These are phyloP conservation scores for Leptoclinus maculatus DNA, from an alignment of 2,797 vertebrate genomes.

Conservation along the genomic window DNA sequence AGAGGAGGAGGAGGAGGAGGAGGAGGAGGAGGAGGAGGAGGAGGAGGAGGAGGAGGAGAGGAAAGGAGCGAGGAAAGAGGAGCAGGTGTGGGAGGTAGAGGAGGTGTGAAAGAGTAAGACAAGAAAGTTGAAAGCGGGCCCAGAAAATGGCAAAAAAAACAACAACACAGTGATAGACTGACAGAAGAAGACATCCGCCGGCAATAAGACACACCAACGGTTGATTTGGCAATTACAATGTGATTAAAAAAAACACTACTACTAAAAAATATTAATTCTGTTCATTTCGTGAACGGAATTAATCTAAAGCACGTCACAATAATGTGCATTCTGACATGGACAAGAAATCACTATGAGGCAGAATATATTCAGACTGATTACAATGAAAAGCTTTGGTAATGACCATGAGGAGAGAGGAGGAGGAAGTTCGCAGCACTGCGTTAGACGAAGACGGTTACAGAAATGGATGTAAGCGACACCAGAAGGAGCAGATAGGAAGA, in stretches of 20 bases:
- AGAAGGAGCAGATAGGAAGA: neutral
- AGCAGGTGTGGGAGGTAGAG: slow-evolving; percentile 23
- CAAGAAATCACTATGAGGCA: slow-evolving; percentile 30
- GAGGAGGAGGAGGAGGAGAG: neutral
- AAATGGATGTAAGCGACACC: neutral
- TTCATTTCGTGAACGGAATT: slow-evolving; percentile 50
- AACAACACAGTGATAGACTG: slow-evolving; percentile 58
- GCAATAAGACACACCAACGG: slow-evolving; percentile 39
- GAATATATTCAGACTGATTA: slow-evolving; percentile 6
- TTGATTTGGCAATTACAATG: slow-evolving; percentile 9
- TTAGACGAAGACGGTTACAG: slow-evolving; percentile 6
- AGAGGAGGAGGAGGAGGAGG: slow-evolving; percentile 37
- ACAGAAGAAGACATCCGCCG: slow-evolving; percentile 41
- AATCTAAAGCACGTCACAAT: slow-evolving; percentile 28
- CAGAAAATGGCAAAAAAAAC: slow-evolving; percentile 59
- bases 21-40: slow-evolving; percentile 40
- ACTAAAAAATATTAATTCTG: slow-evolving; percentile 55
- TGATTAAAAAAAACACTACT: slow-evolving; percentile 31
- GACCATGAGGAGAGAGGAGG: slow-evolving; percentile 4
- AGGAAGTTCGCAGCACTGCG: neutral
- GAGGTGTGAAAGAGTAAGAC: slow-evolving; percentile 73
- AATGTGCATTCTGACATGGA: slow-evolving; percentile 21
- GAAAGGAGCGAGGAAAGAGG: neutral
- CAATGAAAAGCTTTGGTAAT: slow-evolving; percentile 9
- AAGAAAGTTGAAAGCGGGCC: slow-evolving; percentile 68